Conservation (phyloP, 2,888 invertebrate species). For the Sesamia inferens region DNA sequence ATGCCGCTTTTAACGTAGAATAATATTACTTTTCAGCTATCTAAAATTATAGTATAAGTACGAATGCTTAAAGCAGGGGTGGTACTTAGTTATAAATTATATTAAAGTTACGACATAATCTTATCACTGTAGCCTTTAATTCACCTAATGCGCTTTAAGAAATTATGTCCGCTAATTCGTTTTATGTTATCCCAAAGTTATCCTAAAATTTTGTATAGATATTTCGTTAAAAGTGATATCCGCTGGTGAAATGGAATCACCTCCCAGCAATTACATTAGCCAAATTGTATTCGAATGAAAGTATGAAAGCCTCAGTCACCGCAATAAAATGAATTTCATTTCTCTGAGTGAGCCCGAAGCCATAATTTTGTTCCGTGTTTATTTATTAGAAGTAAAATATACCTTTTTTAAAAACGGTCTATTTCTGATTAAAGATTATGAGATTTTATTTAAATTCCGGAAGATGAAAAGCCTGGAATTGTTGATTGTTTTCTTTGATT, state of each 20-base stretch:
- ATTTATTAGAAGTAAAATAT: slow-evolving; percentile 68
- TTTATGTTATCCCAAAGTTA: slow-evolving; percentile 45
- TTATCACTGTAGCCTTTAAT: slow-evolving; percentile 63
- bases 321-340: slow-evolving; percentile 84
- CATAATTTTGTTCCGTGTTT: slow-evolving; percentile 72
- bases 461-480: background rate
- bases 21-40: slow-evolving; percentile 15
- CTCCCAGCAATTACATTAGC: slow-evolving; percentile 83
- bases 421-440: slow-evolving; percentile 55
- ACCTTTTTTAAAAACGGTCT: slow-evolving; percentile 51
- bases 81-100: slow-evolving; percentile 55
- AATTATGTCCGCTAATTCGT: slow-evolving; percentile 55
- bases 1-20: too few species aligned
- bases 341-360: slow-evolving; percentile 76
- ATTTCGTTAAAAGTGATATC: slow-evolving; percentile 56
- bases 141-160: slow-evolving; percentile 57
- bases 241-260: slow-evolving; percentile 74
- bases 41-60: slow-evolving; percentile 25
- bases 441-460: slow-evolving; percentile 31
- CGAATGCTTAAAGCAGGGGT: slow-evolving; percentile 24
- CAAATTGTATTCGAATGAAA: slow-evolving; percentile 83
- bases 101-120: slow-evolving; percentile 60
- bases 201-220: slow-evolving; percentile 46
- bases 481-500: slow-evolving; percentile 2
- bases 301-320: slow-evolving; percentile 77